phyloP scores from a whole-genome alignment of 2,113 vertebrate species.

The Charadrius vociferus region DNA sequence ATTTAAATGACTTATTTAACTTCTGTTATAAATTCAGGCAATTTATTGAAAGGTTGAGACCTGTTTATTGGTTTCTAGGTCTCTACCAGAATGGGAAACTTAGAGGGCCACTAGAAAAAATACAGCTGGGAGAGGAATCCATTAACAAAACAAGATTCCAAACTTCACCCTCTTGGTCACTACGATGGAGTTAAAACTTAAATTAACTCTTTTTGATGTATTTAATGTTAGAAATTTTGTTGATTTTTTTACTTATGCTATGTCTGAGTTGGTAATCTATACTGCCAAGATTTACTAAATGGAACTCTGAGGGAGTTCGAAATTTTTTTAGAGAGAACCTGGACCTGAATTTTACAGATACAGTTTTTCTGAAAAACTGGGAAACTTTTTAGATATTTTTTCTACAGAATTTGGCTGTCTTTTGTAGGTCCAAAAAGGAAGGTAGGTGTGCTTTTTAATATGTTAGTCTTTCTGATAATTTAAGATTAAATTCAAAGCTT shows the following conservation, averaged over 20 bases:
- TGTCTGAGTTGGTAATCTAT: background rate
- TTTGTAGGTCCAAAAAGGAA: too few species aligned
- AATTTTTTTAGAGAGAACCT: background rate
- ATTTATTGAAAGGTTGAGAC: background rate
- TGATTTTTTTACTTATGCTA: background rate
- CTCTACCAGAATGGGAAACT: background rate
- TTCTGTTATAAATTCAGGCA: background rate
- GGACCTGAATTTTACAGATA: background rate
- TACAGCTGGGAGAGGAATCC: rapidly evolving
- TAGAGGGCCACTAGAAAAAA: background rate
- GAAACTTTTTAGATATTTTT: background rate
- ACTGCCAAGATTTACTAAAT: background rate
- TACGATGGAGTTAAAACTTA: background rate
- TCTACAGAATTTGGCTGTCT: background rate
- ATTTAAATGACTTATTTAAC: background rate
- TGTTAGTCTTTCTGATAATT: background rate
- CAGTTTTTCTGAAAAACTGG: background rate
- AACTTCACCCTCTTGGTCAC: background rate
- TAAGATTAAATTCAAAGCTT: background rate
- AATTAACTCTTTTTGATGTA: background rate
- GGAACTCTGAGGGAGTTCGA: background rate
- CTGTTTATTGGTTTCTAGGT: background rate
- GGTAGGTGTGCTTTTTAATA: background rate
- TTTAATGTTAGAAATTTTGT: background rate
- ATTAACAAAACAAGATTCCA: background rate